These are phyloP conservation scores for Cephalotes varians DNA, from an alignment of 2,888 invertebrate genomes.

Conservation along the genomic window DNA sequence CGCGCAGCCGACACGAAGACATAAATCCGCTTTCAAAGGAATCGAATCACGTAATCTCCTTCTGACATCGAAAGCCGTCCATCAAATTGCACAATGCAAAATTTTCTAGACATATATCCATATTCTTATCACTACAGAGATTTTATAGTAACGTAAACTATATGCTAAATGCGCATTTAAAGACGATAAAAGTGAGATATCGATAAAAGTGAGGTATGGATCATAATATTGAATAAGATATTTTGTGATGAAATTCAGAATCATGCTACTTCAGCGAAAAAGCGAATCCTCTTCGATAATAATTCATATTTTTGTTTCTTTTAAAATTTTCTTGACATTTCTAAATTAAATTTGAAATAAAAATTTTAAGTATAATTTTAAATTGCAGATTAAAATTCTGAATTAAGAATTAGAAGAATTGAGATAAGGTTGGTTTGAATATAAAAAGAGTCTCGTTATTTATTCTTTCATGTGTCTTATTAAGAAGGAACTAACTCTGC, in stretches of 20 bases:
- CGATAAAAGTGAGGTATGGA: too few relatives aligned
- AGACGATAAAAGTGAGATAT: too few relatives aligned
- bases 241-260: not conserved
- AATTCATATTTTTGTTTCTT: not conserved
- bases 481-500: not conserved
- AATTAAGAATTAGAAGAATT: not conserved
- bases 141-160: too few relatives aligned
- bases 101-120: constrained; percentile 77
- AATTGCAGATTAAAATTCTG: not conserved
- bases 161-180: too few relatives aligned
- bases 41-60: constrained; percentile 71
- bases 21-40: constrained; percentile 66
- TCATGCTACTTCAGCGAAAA: not conserved
- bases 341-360: not conserved
- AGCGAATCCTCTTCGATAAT: not conserved
- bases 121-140: too few relatives aligned
- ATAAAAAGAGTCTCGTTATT: not conserved
- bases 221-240: constrained; percentile 46
- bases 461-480: not conserved
- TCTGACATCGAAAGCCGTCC: constrained; percentile 74
- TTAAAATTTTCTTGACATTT: not conserved
- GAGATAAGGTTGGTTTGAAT: not conserved
- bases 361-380: not conserved
- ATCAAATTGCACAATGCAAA: constrained; percentile 63
- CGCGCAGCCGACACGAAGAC: constrained; percentile 55